Evolutionary conservation across 2,797 vertebrate species (phyloP), one percentile per base, ranked within the genome.

Genomic region (Sebastiscus albofasciatus): DNA sequence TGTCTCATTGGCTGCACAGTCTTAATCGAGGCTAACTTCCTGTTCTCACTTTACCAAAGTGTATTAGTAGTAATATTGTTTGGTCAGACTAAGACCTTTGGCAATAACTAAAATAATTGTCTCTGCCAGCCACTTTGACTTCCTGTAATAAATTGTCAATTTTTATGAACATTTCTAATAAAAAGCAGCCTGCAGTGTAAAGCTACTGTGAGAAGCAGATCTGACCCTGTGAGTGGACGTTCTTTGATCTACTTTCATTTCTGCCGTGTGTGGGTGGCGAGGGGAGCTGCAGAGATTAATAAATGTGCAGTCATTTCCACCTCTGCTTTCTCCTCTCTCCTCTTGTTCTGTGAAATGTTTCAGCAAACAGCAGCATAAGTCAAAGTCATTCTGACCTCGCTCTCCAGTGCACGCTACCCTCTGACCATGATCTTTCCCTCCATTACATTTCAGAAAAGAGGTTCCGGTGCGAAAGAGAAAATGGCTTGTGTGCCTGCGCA

Each of bases 381-480:
- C 54, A 52, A 56, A 64, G 73, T 69, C 75, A 36, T 26, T 18
- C 6, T 65, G 72, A 75, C 75, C 69, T 66, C 64, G 14, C 42
- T 70, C 46, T 58, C 29, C 59, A 9, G 13, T 6, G 12, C 69
- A 16, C 26, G 1, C 29, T 26, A n/a, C 14, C 58, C 54, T 65
- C 67, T 80, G 77, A 61, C 67, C 60, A 4, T 46, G 14, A 80
- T 20, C 73, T 20, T 26, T 55, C 24, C 29, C 67, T 67, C 60
- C 8, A 33, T 67, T 75, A 36, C 33, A 52, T 66, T 72, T 64
- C 42, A 20, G 27, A 33, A 77, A 64, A 31, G 2, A 58, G 24
- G n/a, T 31, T 75, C 36, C 22, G 3, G 56, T 65, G 29, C 49
- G 18, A 56, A 66, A 55, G 33, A 71, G 42, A 74, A 84, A 85